Percentiles rank a stretch among this genome's conserved stretches.
Conservation (phyloP, 2,888 invertebrate genomes). For the Mythimna pallens region DNA sequence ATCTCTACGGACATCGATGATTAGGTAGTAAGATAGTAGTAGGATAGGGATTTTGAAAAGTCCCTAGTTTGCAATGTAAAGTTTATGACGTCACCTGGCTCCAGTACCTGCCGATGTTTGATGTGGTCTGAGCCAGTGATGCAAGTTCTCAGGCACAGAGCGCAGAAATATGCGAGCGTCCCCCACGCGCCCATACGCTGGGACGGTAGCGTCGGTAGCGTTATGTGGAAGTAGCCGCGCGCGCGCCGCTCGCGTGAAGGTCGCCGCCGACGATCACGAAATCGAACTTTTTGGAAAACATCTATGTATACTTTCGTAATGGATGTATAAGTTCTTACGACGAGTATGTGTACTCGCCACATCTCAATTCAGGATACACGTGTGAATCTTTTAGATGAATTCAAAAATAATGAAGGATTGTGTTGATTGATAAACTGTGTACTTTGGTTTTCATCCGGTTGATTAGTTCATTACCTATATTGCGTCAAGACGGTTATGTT, state of each 20-base stretch:
- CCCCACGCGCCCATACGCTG: neutral
- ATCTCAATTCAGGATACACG: neutral
- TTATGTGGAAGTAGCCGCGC: neutral
- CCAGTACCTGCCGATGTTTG: neutral
- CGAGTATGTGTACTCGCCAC: neutral
- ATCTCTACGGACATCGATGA: too few species aligned
- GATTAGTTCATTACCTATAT: neutral
- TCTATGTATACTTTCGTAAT: slow-evolving; percentile 8
- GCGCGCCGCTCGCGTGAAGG: slow-evolving; percentile 9
- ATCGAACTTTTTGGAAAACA: slow-evolving; percentile 35
- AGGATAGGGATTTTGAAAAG: too few species aligned
- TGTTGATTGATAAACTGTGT: neutral
- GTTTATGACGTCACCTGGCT: neutral
- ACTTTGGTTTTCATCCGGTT: neutral
- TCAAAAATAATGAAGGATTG: neutral
- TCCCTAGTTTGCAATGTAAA: too few species aligned
- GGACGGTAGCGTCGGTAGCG: too few species aligned
- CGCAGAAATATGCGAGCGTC: too few species aligned
- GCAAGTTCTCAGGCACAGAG: too few species aligned
- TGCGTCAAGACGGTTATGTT: neutral
- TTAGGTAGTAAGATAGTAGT: too few species aligned
- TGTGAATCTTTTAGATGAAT: neutral
- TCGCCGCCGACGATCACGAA: slow-evolving; percentile 13
- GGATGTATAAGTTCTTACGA: neutral
- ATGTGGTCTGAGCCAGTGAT: neutral